phyloP scores from a whole-genome alignment of 92 coral and sea anemone genomes.

The Heteractis magnifica region DNA sequence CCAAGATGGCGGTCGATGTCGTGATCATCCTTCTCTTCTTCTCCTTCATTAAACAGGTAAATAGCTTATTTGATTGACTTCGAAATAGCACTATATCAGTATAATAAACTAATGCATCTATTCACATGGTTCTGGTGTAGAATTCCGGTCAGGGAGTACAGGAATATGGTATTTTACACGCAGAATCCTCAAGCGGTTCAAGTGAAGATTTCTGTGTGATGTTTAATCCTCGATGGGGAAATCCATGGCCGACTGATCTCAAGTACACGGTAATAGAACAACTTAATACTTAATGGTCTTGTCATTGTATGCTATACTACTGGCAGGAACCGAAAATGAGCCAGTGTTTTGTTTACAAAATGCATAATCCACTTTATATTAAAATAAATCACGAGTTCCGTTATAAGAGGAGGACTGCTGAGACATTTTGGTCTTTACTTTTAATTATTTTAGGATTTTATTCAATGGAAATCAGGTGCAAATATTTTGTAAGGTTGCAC shows the following conservation, averaged over 20 bases:
- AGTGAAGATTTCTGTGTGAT: constrained; percentile 75
- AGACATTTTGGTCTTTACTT: too few species aligned
- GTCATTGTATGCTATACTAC: not conserved
- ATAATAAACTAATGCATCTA: not conserved
- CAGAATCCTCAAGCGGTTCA: constrained; percentile 18
- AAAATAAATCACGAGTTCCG: too few species aligned
- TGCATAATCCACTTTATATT: too few species aligned
- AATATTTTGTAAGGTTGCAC: too few species aligned
- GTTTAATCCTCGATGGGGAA: constrained; percentile 66
- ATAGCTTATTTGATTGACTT: not conserved
- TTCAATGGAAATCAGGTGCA: too few species aligned
- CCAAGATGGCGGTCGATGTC: not conserved
- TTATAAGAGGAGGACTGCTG: too few species aligned
- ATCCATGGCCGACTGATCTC: constrained; percentile 58
- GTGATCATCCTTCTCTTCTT: not conserved
- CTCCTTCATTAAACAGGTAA: not conserved
- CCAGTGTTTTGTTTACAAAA: too few species aligned
- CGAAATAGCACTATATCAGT: not conserved
- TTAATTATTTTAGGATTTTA: too few species aligned
- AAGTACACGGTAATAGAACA: constrained; percentile 62
- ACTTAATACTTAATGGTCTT: not conserved
- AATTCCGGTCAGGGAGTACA: constrained; percentile 2
- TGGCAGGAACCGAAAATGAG: too few species aligned
- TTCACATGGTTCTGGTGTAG: not conserved
- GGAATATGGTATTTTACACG: constrained; percentile 43